Base-by-base conservation (phyloP, 2,113 vertebrate species). In the Tapirus terrestris region DNA sequence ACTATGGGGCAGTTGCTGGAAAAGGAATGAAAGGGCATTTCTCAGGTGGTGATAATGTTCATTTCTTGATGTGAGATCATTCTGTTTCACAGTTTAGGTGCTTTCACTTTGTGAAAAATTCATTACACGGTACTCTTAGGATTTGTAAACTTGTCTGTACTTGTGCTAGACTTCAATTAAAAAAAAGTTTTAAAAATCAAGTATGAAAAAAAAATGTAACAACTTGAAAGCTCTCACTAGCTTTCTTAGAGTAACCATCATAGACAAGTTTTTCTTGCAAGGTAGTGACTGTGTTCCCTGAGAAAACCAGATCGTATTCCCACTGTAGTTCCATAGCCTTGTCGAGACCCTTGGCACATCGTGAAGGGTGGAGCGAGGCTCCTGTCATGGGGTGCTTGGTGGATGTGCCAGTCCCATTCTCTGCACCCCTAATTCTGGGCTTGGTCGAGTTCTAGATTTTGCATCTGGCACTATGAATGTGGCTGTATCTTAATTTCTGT, bases 91-190 rank as follows among this genome's bases (percentile, higher is more conserved):
- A 16, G 4, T 60, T 43, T 73, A 36, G 51, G 45, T 27, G 51
- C 17, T 31, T 88, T 88, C 13, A 5, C 7, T 73, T 39, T 58
- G 18, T 17, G 27, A 73, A 43, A 86, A 23, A 39, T 88, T 13
- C 27, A 58, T 31, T 12, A 2, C n/a, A 25, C 0, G 14, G 5
- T n/a, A 29, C 9, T 12, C 16, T 20, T 4, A 56, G 14, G 8
- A 23, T 68, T 53, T 25, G 14, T 27, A 39, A 5, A 29, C 23
- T 60, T 36, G 8, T 29, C 14, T 36, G 21, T 39, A 16, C n/a
- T 9, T 11, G 25, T 8, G n/a, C 79, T 60, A 14, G 8, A 60
- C 8, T 9, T 29, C 7, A 14, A 58, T 17, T 16, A n/a, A 13
- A 20, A 39, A n/a, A 36, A 17, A 17, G 79, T 39, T n/a, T 39